Evolutionary conservation across 2,888 invertebrate species (phyloP), one percentile per base, ranked within the genome.

Genomic region (Apodemia duryi): DNA sequence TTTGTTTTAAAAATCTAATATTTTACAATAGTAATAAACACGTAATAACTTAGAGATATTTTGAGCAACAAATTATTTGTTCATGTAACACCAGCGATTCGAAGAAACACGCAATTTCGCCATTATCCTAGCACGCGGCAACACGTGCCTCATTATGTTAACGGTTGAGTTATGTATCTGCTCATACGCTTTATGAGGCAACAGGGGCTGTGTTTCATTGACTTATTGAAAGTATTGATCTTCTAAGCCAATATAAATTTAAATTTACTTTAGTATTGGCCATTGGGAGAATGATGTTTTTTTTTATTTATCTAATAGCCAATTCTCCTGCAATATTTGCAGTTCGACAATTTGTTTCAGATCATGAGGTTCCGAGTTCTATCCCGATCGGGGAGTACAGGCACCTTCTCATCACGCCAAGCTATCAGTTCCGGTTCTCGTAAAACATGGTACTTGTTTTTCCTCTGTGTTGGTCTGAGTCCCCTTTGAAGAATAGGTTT

Each of bases 51-150:
- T 57, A 32, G 29, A 57, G 32, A 57, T 57, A 32, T 57, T 57
- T 57, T 57, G 29, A 57, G 13, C 57, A 32, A 32, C 57, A 32
- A 60, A 60, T 60, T 29, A 76, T 78, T 80, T 82, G 81, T 81
- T 79, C 66, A 82, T 75, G 74, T 75, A 74, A 77, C 78, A 76
- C 80, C 77, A 80, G 81, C 86, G 83, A 85, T 84, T 81, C 68
- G 78, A 72, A 64, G 66, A 69, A 71, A 76, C 90, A 90, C 88
- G 90, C 90, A 80, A 89, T 70, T 65, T 64, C 32, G 66, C 70
- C 65, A 70, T 72, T 67, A 70, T 66, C 67, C 66, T 62, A 67
- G 67, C 66, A 49, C 61, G 66, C 65, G 67, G 67, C 64, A 69
- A 70, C 72, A 69, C 66, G 68, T 71, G 70, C 66, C 69, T 66